A percentile compares a stretch with the other conserved stretches of the same genome.
These are phyloP conservation scores for Blastobasis lacticolella DNA, from an alignment of 2,888 invertebrate genomes.

Conservation along the genomic window DNA sequence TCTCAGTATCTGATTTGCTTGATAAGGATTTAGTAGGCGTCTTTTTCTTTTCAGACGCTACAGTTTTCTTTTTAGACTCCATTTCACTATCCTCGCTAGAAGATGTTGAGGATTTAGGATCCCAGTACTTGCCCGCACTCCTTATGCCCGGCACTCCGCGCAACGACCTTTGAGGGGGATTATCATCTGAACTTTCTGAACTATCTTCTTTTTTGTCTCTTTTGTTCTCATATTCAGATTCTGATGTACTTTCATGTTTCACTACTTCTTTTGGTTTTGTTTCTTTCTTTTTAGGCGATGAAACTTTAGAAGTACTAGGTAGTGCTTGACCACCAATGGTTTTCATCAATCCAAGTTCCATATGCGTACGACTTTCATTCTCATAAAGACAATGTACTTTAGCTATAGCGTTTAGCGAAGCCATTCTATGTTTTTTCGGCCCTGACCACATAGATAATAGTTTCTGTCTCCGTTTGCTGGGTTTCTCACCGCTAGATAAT, in stretches of 20 bases:
- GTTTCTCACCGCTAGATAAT: slow-evolving; percentile 51
- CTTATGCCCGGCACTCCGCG: slow-evolving; percentile 83
- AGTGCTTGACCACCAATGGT: slow-evolving; percentile 59
- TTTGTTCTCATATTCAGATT: slow-evolving; percentile 64
- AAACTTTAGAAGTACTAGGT: slow-evolving; percentile 69
- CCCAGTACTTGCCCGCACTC: slow-evolving; percentile 89
- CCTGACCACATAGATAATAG: slow-evolving; percentile 82
- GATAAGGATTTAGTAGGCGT: slow-evolving; percentile 35
- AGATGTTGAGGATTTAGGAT: slow-evolving; percentile 81
- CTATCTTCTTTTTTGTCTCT: slow-evolving; percentile 56
- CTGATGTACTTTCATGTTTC: slow-evolving; percentile 62
- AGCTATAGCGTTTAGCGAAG: slow-evolving; percentile 90
- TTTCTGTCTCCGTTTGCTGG: slow-evolving; percentile 71
- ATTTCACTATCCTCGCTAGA: slow-evolving; percentile 73
- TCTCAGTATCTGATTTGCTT: slow-evolving; percentile 66
- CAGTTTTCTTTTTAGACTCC: slow-evolving; percentile 53
- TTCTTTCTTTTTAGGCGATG: slow-evolving; percentile 57
- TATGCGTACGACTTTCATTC: slow-evolving; percentile 86
- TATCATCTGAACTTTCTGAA: slow-evolving; percentile 72
- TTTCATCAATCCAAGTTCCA: slow-evolving; percentile 74
- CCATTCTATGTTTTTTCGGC: slow-evolving; percentile 88
- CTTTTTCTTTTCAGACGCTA: slow-evolving; percentile 57
- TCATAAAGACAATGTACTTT: slow-evolving; percentile 94
- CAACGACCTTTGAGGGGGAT: slow-evolving; percentile 72
- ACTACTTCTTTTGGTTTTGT: slow-evolving; percentile 53